These are phyloP conservation scores for Megastigmus dorsalis DNA, from an alignment of 2,888 invertebrate genomes.

Conservation along the genomic window DNA sequence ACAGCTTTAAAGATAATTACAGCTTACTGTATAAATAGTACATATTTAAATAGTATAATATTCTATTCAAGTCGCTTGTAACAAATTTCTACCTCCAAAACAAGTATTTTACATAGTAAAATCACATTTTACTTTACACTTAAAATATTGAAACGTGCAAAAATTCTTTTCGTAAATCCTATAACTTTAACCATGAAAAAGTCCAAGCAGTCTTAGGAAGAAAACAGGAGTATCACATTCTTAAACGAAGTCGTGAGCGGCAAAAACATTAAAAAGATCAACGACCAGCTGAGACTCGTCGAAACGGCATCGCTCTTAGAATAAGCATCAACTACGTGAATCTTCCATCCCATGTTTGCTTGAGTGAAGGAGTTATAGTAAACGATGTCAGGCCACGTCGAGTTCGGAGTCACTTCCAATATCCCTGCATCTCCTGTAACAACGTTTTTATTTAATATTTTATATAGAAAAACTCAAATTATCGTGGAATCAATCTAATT, in stretches of 20 bases:
- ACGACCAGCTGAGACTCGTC: slow-evolving; percentile 44
- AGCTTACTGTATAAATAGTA: too few species aligned
- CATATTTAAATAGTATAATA: too few species aligned
- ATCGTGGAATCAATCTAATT: not conserved
- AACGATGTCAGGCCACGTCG: slow-evolving; percentile 92
- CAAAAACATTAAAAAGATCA: slow-evolving; percentile 34
- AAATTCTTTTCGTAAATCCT: not conserved
- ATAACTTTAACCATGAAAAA: not conserved
- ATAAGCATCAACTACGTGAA: slow-evolving; percentile 90
- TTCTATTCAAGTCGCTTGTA: not conserved
- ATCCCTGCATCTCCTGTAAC: slow-evolving; percentile 80
- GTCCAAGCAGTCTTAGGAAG: slow-evolving; percentile 24
- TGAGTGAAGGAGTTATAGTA: slow-evolving; percentile 96
- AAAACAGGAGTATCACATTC: too few species aligned
- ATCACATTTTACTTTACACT: slow-evolving; percentile 29
- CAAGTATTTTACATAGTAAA: slow-evolving; percentile 27
- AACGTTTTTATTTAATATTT: too few species aligned
- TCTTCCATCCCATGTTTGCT: slow-evolving; percentile 96
- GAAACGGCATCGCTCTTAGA: slow-evolving; percentile 66
- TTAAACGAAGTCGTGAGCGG: slow-evolving; percentile 7
- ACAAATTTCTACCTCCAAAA: not conserved
- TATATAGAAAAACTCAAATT: not conserved
- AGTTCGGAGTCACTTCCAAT: slow-evolving; percentile 88
- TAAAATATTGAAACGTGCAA: slow-evolving; percentile 48
- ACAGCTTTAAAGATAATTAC: too few species aligned